Conservation (phyloP, 64 coral and sea anemone genomes). For the Montipora sp. region DNA sequence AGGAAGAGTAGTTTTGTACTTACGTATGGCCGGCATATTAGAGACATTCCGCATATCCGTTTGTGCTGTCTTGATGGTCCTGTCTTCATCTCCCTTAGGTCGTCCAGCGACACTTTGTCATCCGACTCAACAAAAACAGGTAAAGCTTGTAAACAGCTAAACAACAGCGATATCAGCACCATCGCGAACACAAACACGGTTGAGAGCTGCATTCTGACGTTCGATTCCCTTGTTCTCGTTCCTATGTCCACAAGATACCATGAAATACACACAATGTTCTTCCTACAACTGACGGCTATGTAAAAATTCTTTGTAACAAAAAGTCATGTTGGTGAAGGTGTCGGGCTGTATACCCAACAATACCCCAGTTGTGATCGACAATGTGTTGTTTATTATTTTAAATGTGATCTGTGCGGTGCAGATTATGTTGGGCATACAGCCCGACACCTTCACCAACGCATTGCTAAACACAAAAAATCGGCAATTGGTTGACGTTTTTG, state of each 20-base stretch:
- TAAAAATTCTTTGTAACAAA: too few relatives aligned
- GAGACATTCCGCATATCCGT: slow-evolving; percentile 16
- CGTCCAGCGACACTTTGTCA: background rate
- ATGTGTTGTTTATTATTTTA: too few relatives aligned
- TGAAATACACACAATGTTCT: too few relatives aligned
- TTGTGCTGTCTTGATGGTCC: background rate
- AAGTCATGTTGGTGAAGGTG: too few relatives aligned
- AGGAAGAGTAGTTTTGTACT: background rate
- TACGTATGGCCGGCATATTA: background rate
- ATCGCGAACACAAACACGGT: background rate
- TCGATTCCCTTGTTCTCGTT: background rate
- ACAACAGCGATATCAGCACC: background rate
- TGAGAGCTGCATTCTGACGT: background rate
- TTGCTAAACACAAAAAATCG: too few relatives aligned
- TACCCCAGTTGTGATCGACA: too few relatives aligned
- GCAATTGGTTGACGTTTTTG: too few relatives aligned
- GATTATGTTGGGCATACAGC: too few relatives aligned
- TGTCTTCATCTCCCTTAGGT: background rate
- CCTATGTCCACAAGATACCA: background rate
- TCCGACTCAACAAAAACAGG: background rate
- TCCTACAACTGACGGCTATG: too few relatives aligned
- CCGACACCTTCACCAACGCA: too few relatives aligned
- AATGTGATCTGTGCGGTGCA: too few relatives aligned
- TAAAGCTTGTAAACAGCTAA: background rate
- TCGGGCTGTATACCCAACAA: too few relatives aligned